Conservation (phyloP, 2,797 vertebrate species). For the Sebastes wilsoni region DNA sequence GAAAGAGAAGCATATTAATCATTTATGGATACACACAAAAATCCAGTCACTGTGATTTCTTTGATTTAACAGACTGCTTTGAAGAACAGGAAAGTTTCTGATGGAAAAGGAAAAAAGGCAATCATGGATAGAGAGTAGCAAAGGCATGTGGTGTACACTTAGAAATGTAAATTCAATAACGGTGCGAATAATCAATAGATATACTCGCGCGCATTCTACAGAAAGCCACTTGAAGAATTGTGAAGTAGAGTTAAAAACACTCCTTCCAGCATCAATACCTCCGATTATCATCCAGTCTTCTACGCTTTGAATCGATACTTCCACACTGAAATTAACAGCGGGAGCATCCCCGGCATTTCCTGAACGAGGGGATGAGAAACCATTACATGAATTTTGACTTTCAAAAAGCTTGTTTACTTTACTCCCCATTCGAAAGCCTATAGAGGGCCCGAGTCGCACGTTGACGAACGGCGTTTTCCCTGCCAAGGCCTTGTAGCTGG, state of each 20-base stretch:
- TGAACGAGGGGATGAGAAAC: constrained; percentile 43
- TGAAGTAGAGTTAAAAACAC: constrained; percentile 44
- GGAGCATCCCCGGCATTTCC: constrained; percentile 38
- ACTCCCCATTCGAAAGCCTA: constrained; percentile 28
- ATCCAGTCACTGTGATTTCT: constrained; percentile 20
- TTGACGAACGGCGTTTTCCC: constrained; percentile 41
- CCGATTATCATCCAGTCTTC: constrained; percentile 47
- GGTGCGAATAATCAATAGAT: constrained; percentile 61
- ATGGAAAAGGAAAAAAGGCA: constrained; percentile 7
- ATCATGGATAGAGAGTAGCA: background rate
- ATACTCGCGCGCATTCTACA: constrained; percentile 16
- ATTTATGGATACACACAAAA: constrained; percentile 19
- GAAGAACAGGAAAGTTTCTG: constrained; percentile 16
- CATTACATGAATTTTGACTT: constrained; percentile 62
- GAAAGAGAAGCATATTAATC: constrained; percentile 24
- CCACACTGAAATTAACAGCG: constrained; percentile 42
- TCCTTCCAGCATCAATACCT: constrained; percentile 31
- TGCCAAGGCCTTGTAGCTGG: constrained; percentile 49
- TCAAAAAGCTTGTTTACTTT: constrained; percentile 57
- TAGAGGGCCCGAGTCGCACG: constrained; percentile 21
- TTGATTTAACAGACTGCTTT: constrained; percentile 40
- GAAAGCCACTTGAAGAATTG: constrained; percentile 39
- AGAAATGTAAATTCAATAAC: constrained; percentile 54
- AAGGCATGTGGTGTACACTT: constrained; percentile 29
- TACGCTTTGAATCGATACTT: constrained; percentile 63